Base-by-base conservation (phyloP, 2,888 invertebrate species). In the Polyommatus icarus region DNA sequence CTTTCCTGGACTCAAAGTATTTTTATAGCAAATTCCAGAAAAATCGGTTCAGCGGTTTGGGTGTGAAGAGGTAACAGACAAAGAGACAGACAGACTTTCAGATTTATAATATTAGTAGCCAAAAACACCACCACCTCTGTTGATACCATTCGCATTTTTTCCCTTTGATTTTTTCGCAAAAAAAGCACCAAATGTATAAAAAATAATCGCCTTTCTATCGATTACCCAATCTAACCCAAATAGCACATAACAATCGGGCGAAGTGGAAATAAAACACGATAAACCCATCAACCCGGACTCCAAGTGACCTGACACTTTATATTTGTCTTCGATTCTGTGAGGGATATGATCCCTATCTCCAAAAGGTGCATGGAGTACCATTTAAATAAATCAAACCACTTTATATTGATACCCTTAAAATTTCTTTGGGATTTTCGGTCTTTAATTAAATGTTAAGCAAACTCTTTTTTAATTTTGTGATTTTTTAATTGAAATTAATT, bases 271-370 rank as follows among this genome's bases (percentile, higher is more conserved):
- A 54, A 54, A 75, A 75, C 46, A 50, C 46, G 75, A 75, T 75
- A 75, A 50, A 32, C 24, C 50, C 54, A 54, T 75, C 75, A 54
- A 57, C 50, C 54, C 71, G 73, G 15, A 67, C 67, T 20, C 15
- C 29, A 67, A 32, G 77, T 61, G 73, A 77, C 77, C 77, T 73
- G 59, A 73, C 77, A 77, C 73, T 61, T 73, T 73, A 29, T 73
- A 59, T 77, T 73, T 77, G 77, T 77, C 77, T 77, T 77, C 73
- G 73, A 59, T 73, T 77, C 59, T 73, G 77, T 59, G 46, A 75
- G 32, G 20, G 71, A 79, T 24, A 77, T 71, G 73, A 77, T 73
- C 77, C 61, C 77, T 77, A 77, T 77, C 77, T 73, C 15, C 59
- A 59, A 59, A 77, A 59, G 77, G 73, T 77, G 77, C 77, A 77